Evolutionary conservation across 2,797 vertebrate species (phyloP).

Genomic region (Diplodus puntazzo): DNA sequence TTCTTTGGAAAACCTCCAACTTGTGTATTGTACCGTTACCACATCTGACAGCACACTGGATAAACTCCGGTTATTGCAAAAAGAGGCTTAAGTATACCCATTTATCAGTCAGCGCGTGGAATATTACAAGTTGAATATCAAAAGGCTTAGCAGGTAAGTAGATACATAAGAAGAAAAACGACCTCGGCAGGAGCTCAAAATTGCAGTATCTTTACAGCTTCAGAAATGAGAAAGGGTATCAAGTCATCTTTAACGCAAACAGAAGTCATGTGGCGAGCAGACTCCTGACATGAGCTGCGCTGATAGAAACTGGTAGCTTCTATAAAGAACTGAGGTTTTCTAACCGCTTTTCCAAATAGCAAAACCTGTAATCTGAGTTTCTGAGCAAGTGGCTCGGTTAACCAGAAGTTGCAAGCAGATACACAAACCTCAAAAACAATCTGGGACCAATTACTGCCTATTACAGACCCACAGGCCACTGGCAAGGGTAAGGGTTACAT

Average conservation of each 20-base stretch:
- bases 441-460: slow-evolving; percentile 82
- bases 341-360: slow-evolving; percentile 75
- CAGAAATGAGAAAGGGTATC: slow-evolving; percentile 28
- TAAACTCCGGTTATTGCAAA: background rate
- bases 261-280: slow-evolving; percentile 68
- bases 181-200: background rate
- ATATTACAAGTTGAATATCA: background rate
- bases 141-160: slow-evolving; percentile 2
- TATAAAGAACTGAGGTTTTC: slow-evolving; percentile 79
- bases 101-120: background rate
- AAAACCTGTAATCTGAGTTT: slow-evolving; percentile 81
- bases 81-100: background rate
- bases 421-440: slow-evolving; percentile 82
- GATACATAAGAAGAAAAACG: background rate
- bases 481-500: slow-evolving; percentile 66
- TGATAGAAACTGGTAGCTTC: slow-evolving; percentile 77
- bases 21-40: slow-evolving; percentile 31
- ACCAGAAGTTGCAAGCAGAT: slow-evolving; percentile 76
- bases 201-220: slow-evolving; percentile 1
- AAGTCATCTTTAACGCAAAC: slow-evolving; percentile 59
- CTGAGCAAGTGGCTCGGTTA: slow-evolving; percentile 84
- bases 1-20: slow-evolving; percentile 15
- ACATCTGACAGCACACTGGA: slow-evolving; percentile 27
- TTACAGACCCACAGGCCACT: slow-evolving; percentile 79
- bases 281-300: slow-evolving; percentile 57